Evolutionary conservation across 1,140 invertebrate species (phyloP).

Genomic region (Trissolcus basalis): DNA sequence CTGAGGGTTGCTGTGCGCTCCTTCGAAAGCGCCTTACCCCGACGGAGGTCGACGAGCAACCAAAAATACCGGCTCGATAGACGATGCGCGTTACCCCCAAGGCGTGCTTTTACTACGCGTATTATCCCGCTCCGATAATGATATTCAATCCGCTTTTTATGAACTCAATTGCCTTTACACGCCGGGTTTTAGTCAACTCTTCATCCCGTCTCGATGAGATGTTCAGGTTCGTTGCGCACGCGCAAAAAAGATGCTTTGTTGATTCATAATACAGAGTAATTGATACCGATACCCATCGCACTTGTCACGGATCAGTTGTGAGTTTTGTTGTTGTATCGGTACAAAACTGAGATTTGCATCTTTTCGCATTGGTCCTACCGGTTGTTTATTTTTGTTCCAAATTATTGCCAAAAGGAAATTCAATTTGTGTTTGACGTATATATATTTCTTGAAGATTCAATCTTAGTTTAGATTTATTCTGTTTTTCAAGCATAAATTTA

Average conservation of each 20-base stretch:
- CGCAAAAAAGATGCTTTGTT: constrained; percentile 1
- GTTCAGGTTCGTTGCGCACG: background rate
- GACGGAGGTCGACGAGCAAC: constrained; percentile 25
- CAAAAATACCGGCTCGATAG: constrained; percentile 34
- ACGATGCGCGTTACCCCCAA: constrained; percentile 40
- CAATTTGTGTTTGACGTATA: too few species aligned
- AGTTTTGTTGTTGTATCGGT: background rate
- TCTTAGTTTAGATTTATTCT: too few species aligned
- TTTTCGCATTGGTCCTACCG: background rate
- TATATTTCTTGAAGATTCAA: too few species aligned
- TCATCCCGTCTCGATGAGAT: constrained; percentile 1
- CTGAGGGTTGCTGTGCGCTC: constrained; percentile 53
- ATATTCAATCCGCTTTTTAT: constrained; percentile 44
- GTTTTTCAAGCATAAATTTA: too few species aligned
- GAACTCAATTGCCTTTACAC: constrained; percentile 17
- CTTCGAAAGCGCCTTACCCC: constrained; percentile 46
- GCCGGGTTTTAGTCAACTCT: constrained; percentile 30
- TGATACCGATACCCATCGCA: background rate
- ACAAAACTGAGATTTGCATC: background rate
- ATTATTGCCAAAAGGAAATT: too few species aligned
- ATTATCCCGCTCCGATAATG: constrained; percentile 46
- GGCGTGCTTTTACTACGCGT: constrained; percentile 43
- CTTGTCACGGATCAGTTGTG: background rate
- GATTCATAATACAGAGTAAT: constrained; percentile 1
- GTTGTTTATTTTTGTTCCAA: background rate